Evolutionary conservation across 2,797 vertebrate genomes (phyloP), one percentile per base, ranked within the genome.

Genomic region (Myotis findleyi): DNA sequence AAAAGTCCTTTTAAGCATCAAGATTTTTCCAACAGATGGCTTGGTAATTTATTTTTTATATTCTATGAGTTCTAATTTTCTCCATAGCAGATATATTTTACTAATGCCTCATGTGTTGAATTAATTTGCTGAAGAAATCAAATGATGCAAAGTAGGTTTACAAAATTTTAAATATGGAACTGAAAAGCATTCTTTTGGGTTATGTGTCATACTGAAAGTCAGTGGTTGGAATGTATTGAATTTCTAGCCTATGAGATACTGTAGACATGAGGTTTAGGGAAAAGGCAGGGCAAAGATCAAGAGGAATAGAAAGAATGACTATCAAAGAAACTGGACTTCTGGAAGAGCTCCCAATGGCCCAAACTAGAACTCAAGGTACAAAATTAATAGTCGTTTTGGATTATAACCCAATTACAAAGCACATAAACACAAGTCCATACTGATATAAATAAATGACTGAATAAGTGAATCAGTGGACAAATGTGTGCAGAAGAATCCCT

Each of bases 21-120:
- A 57, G 51, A 97, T 87, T 92, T 92, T 68, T 72, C 76, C 79
- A 96, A 95, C 95, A 97, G 93, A 97, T 96, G 97, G 96, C 83
- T 96, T 86, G 83, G 93, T 95, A 95, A n/a, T 77, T 93, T 91
- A n/a, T 47, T 96, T 89, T 96, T 91, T 68, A 59, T 90, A 95
- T 91, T 95, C 75, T 62, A 71, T 71, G 49, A 82, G 17, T 95
- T 95, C 62, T 91, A 68, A 92, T 88, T 73, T 93, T 87, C 76
- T 93, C 68, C 41, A 13, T 36, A 68, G 79, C 92, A 96, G 95
- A 73, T 47, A 44, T 18, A 94, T 92, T 96, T 95, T 83, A 93
- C 95, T 96, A 90, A 92, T 85, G 33, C 20, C 66, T 93, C 83
- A 47, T 44, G 23, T 80, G 80, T 95, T 93, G 96, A 85, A 86